A percentile compares a stretch with the other conserved stretches of the same genome.
Conservation (phyloP, 2,797 vertebrate species). For the Hemitrygon akajei region DNA sequence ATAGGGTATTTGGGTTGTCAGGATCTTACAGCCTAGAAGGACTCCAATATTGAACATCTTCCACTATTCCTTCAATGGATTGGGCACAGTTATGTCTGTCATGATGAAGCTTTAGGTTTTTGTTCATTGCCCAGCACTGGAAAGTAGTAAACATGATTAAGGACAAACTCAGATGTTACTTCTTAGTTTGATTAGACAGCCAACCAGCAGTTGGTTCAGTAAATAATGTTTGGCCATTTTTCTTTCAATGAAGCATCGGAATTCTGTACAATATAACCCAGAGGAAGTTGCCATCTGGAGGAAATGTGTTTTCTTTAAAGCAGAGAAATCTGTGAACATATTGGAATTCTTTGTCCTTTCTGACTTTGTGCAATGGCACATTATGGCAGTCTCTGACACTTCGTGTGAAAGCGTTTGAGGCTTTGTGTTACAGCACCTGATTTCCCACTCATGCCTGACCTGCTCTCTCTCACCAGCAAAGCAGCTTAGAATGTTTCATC, state of each 20-base stretch:
- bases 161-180: background rate
- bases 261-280: background rate
- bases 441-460: background rate
- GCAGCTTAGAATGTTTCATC: constrained; percentile 7
- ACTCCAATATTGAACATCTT: no score
- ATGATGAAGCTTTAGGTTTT: no score
- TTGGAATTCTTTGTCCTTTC: background rate
- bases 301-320: background rate
- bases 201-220: background rate
- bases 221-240: background rate
- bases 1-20: background rate
- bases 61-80: background rate
- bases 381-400: no score
- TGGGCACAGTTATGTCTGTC: background rate
- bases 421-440: background rate
- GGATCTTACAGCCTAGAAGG: background rate
- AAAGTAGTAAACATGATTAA: background rate
- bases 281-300: background rate
- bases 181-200: background rate
- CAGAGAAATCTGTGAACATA: background rate
- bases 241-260: background rate
- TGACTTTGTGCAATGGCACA: background rate
- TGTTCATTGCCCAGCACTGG: background rate
- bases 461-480: background rate
- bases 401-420: background rate